Conservation (phyloP, 2,888 invertebrate species). For the Cephus rjabovi region DNA sequence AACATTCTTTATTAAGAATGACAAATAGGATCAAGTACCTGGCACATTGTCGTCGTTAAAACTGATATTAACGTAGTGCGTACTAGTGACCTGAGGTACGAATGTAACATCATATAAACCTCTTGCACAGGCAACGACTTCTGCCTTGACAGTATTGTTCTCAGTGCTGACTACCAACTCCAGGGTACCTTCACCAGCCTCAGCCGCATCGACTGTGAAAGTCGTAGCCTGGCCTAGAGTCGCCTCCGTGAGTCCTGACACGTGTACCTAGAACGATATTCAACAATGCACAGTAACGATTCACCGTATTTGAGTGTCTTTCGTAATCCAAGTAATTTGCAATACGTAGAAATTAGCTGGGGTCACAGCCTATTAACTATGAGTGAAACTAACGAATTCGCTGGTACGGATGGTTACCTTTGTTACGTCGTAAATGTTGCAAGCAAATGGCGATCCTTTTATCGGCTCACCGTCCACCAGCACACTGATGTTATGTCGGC, state of each 20-base stretch:
- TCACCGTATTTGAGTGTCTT: neutral
- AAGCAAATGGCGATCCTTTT: constrained; percentile 92
- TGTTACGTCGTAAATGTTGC: constrained; percentile 93
- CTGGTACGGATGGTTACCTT: constrained; percentile 69
- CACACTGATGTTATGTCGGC: constrained; percentile 86
- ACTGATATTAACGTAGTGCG: constrained; percentile 93
- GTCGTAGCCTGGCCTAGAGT: constrained; percentile 85
- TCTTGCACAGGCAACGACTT: constrained; percentile 89
- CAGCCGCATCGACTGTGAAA: constrained; percentile 93
- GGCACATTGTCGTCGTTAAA: constrained; percentile 94
- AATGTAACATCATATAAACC: constrained; percentile 94
- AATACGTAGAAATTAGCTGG: neutral
- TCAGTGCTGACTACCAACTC: constrained; percentile 92
- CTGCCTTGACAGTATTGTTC: constrained; percentile 89
- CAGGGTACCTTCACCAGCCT: constrained; percentile 93
- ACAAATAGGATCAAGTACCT: constrained; percentile 50
- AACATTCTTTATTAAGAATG: neutral
- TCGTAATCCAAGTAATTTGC: neutral
- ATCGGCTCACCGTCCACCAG: constrained; percentile 87
- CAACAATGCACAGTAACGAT: neutral
- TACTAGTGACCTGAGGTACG: constrained; percentile 88
- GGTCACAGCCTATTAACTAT: neutral
- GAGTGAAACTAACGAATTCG: neutral
- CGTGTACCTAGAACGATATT: constrained; percentile 49
- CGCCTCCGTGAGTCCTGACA: constrained; percentile 61